These are phyloP conservation scores for Argyrosomus japonicus DNA, from an alignment of 2,113 vertebrate species.

Conservation along the genomic window DNA sequence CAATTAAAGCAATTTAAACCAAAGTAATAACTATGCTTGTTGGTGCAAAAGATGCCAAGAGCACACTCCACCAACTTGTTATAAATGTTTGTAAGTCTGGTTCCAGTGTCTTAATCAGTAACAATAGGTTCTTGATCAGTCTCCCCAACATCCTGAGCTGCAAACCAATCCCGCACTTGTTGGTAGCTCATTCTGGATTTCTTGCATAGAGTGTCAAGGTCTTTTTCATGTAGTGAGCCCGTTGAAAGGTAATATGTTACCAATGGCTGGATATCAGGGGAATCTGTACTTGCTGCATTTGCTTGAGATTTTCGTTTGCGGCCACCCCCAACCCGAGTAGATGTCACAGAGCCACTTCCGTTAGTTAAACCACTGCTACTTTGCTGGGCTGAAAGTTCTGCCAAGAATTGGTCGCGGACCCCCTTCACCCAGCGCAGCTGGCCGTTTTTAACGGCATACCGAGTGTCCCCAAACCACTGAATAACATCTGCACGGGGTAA, in stretches of 20 bases:
- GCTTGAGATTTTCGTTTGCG: conserved; percentile 80
- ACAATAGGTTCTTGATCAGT: conserved; percentile 78
- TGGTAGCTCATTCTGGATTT: conserved; percentile 87
- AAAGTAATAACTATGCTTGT: conserved; percentile 49
- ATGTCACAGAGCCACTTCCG: conserved; percentile 51
- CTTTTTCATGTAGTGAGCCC: conserved; percentile 82
- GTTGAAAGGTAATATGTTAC: conserved; percentile 75
- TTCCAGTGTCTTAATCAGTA: conserved; percentile 59
- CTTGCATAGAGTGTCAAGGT: conserved; percentile 84
- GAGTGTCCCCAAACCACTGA: conserved; percentile 94
- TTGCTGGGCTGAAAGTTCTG: conserved; percentile 81
- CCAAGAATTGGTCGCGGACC: conserved; percentile 83
- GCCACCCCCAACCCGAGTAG: conserved; percentile 59
- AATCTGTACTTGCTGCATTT: conserved; percentile 60
- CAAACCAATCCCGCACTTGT: conserved; percentile 90
- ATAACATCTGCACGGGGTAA: conserved; percentile 91
- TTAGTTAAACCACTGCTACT: conserved; percentile 67
- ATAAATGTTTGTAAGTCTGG: conserved; percentile 31
- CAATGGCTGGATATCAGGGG: conserved; percentile 76
- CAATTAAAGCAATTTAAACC: conserved; percentile 78
- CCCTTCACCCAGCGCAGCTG: conserved; percentile 91
- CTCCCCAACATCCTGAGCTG: conserved; percentile 79
- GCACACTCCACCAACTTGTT: conserved; percentile 24
- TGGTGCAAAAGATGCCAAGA: conserved; percentile 47
- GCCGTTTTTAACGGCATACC: conserved; percentile 93